Conservation (phyloP, 2,797 vertebrate species). For the Trachops cirrhosus region DNA sequence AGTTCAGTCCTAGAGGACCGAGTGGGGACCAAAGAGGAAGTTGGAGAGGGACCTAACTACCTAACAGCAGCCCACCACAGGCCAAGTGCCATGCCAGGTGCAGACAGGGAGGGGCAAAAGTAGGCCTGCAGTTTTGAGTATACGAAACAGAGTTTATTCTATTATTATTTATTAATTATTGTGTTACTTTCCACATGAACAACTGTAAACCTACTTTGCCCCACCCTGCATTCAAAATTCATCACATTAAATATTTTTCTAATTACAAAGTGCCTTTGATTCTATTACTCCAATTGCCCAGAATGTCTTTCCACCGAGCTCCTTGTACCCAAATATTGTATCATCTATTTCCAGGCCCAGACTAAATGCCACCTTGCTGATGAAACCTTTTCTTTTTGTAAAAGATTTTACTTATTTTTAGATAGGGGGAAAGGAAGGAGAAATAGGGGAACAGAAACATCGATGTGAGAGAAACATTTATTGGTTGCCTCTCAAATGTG, state of each 20-base stretch:
- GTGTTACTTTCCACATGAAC: not conserved
- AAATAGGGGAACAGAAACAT: not conserved
- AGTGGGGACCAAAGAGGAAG: not conserved
- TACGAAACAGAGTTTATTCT: not conserved
- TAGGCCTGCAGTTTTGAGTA: not conserved
- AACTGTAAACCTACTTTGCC: not conserved
- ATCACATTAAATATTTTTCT: slow-evolving; percentile 17
- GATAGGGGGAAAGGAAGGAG: not conserved
- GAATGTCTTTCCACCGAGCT: not conserved
- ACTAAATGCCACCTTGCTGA: not conserved
- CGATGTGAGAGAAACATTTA: not conserved
- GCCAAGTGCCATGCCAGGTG: not conserved
- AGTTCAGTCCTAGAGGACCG: not conserved
- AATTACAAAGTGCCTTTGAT: not conserved
- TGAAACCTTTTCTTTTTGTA: not conserved
- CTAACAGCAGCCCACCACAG: not conserved
- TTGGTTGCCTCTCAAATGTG: not conserved
- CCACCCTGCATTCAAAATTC: not conserved
- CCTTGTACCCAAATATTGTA: not conserved
- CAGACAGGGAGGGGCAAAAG: not conserved
- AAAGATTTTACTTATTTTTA: not conserved
- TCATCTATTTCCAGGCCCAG: not conserved
- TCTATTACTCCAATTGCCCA: not conserved
- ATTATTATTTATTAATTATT: not conserved
- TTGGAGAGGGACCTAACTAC: not conserved